phyloP scores from a whole-genome alignment of 2,888 invertebrate species.

The Euzophera pinguis region DNA sequence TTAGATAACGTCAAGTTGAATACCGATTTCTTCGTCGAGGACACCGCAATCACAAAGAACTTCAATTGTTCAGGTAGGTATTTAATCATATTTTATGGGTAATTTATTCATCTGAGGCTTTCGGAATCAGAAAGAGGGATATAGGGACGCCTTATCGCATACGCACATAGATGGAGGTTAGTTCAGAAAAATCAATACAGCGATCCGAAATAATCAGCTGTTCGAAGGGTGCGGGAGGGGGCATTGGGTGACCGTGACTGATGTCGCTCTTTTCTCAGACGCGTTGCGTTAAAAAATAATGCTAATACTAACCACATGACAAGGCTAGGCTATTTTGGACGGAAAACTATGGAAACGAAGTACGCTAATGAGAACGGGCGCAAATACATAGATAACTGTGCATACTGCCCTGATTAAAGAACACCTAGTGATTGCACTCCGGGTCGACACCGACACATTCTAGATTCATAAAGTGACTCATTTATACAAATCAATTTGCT shows the following conservation, averaged over 20 bases:
- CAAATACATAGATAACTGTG: not conserved
- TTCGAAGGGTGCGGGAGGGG: slow-evolving; percentile 58
- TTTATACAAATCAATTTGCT: slow-evolving; percentile 29
- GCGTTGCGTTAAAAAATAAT: slow-evolving; percentile 35
- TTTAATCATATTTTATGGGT: slow-evolving; percentile 36
- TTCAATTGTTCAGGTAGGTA: slow-evolving; percentile 85
- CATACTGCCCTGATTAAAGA: not conserved
- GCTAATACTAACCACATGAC: slow-evolving; percentile 28
- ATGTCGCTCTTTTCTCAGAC: slow-evolving; percentile 49
- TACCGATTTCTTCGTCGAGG: slow-evolving; percentile 68
- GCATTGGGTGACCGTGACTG: slow-evolving; percentile 68
- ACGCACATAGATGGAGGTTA: slow-evolving; percentile 54
- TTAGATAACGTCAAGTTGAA: slow-evolving; percentile 82
- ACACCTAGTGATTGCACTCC: not conserved
- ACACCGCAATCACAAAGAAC: slow-evolving; percentile 81
- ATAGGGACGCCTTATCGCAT: slow-evolving; percentile 31
- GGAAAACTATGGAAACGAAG: not conserved
- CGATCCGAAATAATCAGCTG: slow-evolving; percentile 76
- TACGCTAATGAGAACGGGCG: not conserved
- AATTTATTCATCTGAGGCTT: slow-evolving; percentile 24
- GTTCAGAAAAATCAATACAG: slow-evolving; percentile 75
- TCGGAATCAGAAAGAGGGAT: slow-evolving; percentile 10
- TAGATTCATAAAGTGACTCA: slow-evolving; percentile 31
- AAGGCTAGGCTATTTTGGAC: slow-evolving; percentile 32
- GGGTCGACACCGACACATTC: not conserved